Evolutionary conservation across 2,113 vertebrate species (phyloP), one percentile per base, ranked within the genome.

Genomic region (Takifugu flavidus): DNA sequence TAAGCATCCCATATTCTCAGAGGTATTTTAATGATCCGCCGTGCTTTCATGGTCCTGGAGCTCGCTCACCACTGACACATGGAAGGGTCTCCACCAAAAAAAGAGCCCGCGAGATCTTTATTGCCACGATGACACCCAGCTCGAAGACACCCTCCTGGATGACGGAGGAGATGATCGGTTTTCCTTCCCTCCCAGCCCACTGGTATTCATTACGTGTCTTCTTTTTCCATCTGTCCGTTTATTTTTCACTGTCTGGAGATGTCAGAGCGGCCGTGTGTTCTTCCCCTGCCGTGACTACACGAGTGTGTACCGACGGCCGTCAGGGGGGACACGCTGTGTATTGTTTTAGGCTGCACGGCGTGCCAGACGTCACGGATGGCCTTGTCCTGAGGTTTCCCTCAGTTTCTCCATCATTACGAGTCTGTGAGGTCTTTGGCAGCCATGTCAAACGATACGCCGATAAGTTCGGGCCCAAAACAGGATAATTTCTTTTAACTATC

Each of bases 1-100:
- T 91, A 92, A 91, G 87, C 86, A 90, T 91, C 88, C 88, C 84
- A 84, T 91, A 88, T 89, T 91, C 89, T 79, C 85, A 42, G 44
- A 90, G 87, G 88, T 86, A 91, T 91, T 91, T 91, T 90, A 91
- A 91, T 87, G 84, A 87, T 74, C 72, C 64, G 78, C 69, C 72
- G 79, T 69, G 77, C 86, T 89, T 90, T 90, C 84, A 90, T 80
- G 88, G 80, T 62, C 59, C 58, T 71, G 60, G 56, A 58, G 53
- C 54, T 64, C 68, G 79, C 80, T 79, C 75, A 80, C 70, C 72
- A 62, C 20, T 71, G 80, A 77, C 74, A 79, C 62, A 63, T 47
- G 20, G 59, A 74, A 77, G 62, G 55, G 64, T 71, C 68, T 44
- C 25, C 43, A 60, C 64, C 34, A 25, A 59, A 7, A 49, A 59